Evolutionary conservation across 2,888 invertebrate genomes (phyloP), one percentile per base, ranked within the genome.

Genomic region (Cerastis leucographa): DNA sequence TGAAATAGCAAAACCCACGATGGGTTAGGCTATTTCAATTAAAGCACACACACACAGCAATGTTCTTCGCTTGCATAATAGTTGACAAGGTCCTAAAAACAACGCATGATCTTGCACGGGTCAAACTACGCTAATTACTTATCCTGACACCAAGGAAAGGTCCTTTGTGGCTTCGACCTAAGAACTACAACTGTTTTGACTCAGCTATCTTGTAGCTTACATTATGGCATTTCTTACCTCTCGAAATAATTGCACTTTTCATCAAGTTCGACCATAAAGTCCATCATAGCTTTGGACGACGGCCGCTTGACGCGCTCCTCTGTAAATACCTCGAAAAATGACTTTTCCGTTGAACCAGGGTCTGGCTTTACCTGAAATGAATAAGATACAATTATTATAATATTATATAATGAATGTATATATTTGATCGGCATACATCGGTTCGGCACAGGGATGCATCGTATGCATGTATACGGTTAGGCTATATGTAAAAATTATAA

Each of bases 191-290:
- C 14, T 25, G n/a, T n/a, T 8, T 12, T 35, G 14, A 3, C 25
- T 42, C 54, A 11, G 44, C 22, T 14, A 0, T 61, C 14, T 22
- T n/a, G n/a, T n/a, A n/a, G 70, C 12, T 66, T 9, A 8, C 19
- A 29, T 35, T 35, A 59, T 19, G 1, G 5, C 0, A 29, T 74
- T n/a, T 80, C 93, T 90, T 90, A 96, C 92, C 97, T 95, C 73
- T 97, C 94, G 91, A 97, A 98, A 3, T 98, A 93, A 90, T 98
- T 97, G 67, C 97, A 95, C 81, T 94, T 93, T 0, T 91, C 92
- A 84, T 98, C 98, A 17, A 97, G 96, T 59, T 97, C 92, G 25
- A 97, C 96, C 98, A 98, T 98, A 87, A 97, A 98, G 73, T 97
- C 92, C 83, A 98, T 96, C 3, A 98, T 92, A 0, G 95, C 94